phyloP scores from a whole-genome alignment of 2,797 vertebrate species.

The Rhynchonycteris naso region DNA sequence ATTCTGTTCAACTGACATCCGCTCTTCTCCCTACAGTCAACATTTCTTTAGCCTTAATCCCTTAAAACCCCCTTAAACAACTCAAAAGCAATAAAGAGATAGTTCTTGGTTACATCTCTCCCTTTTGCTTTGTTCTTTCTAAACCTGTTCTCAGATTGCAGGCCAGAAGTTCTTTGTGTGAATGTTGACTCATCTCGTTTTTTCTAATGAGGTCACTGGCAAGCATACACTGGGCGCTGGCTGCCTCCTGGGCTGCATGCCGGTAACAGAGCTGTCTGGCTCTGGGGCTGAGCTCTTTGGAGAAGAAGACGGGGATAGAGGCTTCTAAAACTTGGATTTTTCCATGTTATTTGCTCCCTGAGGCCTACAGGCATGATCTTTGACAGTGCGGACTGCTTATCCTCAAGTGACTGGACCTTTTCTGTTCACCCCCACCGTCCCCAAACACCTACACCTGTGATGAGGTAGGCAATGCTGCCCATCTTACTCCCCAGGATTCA shows the following conservation, averaged over 20 bases:
- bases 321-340: background rate
- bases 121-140: slow-evolving; percentile 72
- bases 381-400: background rate
- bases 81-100: slow-evolving; percentile 71
- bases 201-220: slow-evolving; percentile 59
- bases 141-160: slow-evolving; percentile 78
- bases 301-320: background rate
- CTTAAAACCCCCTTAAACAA: slow-evolving; percentile 80
- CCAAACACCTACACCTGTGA: background rate
- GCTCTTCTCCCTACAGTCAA: slow-evolving; percentile 61
- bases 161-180: slow-evolving; percentile 73
- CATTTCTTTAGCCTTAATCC: slow-evolving; percentile 79
- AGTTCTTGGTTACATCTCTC: slow-evolving; percentile 76
- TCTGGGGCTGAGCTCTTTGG: slow-evolving; percentile 23
- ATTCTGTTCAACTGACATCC: slow-evolving; percentile 64
- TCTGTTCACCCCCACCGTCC: background rate
- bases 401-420: slow-evolving; percentile 26
- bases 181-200: slow-evolving; percentile 70
- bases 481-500: background rate
- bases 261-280: slow-evolving; percentile 56
- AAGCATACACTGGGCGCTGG: background rate
- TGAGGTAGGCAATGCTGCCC: background rate
- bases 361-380: background rate
- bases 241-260: slow-evolving; percentile 28
- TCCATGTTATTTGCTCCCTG: slow-evolving; percentile 12